Evolutionary conservation across 2,888 invertebrate species (phyloP).

Genomic region (Allophyes oxyacanthae): DNA sequence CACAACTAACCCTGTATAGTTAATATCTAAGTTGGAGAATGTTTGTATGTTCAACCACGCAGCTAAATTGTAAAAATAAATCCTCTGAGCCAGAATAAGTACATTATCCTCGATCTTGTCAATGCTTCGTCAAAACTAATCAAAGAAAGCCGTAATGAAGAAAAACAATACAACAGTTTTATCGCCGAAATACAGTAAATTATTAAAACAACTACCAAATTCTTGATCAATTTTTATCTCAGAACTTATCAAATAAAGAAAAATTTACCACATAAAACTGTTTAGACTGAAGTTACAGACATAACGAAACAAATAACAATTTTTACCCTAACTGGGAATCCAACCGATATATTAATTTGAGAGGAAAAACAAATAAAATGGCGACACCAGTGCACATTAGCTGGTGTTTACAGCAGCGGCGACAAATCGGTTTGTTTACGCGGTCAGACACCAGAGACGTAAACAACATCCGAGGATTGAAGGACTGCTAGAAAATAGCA

Average conservation of each 20-base stretch:
- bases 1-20: too few relatives aligned
- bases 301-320: slow-evolving; percentile 43
- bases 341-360: slow-evolving; percentile 47
- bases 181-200: background rate
- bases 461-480: slow-evolving; percentile 49
- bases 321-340: slow-evolving; percentile 18
- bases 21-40: too few relatives aligned
- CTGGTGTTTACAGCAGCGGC: slow-evolving; percentile 62
- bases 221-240: slow-evolving; percentile 18
- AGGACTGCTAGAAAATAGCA: slow-evolving; percentile 29
- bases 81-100: too few relatives aligned
- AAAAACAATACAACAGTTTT: background rate
- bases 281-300: slow-evolving; percentile 19
- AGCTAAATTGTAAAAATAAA: too few relatives aligned
- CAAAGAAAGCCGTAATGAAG: background rate
- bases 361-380: slow-evolving; percentile 56
- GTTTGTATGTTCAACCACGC: too few relatives aligned
- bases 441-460: slow-evolving; percentile 49
- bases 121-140: too few relatives aligned
- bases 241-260: slow-evolving; percentile 43
- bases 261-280: slow-evolving; percentile 16
- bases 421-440: slow-evolving; percentile 68
- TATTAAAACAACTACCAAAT: slow-evolving; percentile 8
- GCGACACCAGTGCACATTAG: slow-evolving; percentile 51
- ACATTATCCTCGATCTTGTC: too few relatives aligned